phyloP scores from a whole-genome alignment of 2,797 vertebrate genomes.

The Urosaurus nigricauda region DNA sequence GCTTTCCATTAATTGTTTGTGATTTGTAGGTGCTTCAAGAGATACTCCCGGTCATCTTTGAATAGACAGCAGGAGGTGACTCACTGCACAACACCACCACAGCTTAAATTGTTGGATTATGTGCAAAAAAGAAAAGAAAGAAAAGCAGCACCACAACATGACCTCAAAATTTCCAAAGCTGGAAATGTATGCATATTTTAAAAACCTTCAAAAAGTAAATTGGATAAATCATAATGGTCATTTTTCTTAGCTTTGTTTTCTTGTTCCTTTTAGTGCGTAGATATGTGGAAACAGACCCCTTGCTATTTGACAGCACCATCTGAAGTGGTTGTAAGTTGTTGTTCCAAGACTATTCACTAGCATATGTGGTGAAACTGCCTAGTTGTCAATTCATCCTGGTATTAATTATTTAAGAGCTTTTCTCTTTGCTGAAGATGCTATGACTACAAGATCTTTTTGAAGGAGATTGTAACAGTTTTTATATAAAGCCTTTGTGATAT shows the following conservation, averaged over 20 bases:
- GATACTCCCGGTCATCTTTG: conserved; percentile 92
- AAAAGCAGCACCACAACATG: conserved; percentile 89
- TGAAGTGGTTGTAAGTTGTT: conserved; percentile 94
- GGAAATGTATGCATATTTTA: conserved; percentile 87
- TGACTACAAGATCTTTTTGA: too few species aligned
- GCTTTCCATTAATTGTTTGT: conserved; percentile 43
- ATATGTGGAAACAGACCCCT: conserved; percentile 96
- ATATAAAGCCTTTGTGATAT: too few species aligned
- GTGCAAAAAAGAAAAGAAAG: conserved; percentile 95
- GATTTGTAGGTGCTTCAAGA: conserved; percentile 90
- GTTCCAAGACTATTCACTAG: too few species aligned
- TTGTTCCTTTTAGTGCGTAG: conserved; percentile 86
- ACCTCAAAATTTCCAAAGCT: conserved; percentile 98
- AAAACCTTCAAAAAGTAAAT: not conserved
- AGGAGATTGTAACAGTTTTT: too few species aligned
- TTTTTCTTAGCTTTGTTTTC: conserved; percentile 7
- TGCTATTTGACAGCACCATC: conserved; percentile 91
- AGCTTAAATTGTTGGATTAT: conserved; percentile 94
- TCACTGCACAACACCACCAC: conserved; percentile 90
- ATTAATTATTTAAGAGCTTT: too few species aligned
- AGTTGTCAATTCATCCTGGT: too few species aligned
- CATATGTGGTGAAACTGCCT: too few species aligned
- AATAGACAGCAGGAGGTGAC: conserved; percentile 95
- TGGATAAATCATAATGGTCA: not conserved
- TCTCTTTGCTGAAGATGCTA: too few species aligned